These are phyloP conservation scores for Tenthredo mesomela DNA, from an alignment of 2,888 invertebrate genomes.

Conservation along the genomic window DNA sequence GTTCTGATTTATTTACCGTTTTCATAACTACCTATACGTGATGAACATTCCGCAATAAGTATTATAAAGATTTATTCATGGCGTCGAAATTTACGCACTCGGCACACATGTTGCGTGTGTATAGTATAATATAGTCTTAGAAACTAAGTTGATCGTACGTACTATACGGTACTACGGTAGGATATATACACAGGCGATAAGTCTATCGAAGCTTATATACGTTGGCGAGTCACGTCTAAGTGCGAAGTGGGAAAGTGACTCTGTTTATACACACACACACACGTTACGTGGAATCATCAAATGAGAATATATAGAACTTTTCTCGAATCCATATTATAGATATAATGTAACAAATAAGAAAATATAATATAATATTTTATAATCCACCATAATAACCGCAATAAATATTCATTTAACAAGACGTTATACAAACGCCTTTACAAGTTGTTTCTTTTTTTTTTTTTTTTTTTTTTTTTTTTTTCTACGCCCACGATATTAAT, in stretches of 20 bases:
- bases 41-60: neutral
- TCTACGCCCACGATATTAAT: neutral
- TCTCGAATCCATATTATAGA: neutral
- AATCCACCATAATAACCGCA: neutral
- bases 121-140: neutral
- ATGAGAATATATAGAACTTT: neutral
- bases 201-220: neutral
- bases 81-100: neutral
- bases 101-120: neutral
- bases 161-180: neutral
- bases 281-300: neutral
- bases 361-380: neutral
- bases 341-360: neutral
- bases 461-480: too few relatives aligned
- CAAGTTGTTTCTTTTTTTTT: neutral
- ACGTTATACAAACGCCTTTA: neutral
- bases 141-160: neutral
- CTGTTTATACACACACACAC: neutral
- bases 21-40: too few relatives aligned
- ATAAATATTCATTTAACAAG: neutral
- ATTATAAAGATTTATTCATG: neutral
- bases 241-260: neutral
- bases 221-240: conserved; percentile 1
- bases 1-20: neutral
- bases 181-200: neutral